Conservation (phyloP, 2,888 invertebrate species). For the Sarcophaga caerulescens region DNA sequence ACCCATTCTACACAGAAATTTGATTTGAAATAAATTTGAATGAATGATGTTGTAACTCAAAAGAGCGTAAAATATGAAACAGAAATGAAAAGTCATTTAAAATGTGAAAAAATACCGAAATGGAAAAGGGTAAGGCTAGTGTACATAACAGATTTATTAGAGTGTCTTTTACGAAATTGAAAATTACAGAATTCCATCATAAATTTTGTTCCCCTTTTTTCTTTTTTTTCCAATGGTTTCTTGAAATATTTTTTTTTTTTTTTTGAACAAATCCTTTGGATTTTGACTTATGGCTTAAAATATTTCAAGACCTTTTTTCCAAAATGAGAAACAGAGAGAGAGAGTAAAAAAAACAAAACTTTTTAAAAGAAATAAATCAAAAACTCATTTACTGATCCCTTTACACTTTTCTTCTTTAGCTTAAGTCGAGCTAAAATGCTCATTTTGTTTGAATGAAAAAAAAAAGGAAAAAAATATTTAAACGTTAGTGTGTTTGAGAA, state of each 20-base stretch:
- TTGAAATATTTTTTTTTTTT: not conserved
- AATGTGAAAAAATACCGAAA: not conserved
- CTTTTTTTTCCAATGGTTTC: constrained; percentile 1
- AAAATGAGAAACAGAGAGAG: not conserved
- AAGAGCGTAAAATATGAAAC: constrained; percentile 9
- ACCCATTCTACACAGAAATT: not conserved
- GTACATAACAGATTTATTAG: constrained; percentile 3
- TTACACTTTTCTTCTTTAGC: not conserved
- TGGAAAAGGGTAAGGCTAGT: not conserved
- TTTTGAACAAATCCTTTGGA: constrained; percentile 18
- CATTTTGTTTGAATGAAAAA: not conserved
- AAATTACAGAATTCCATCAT: not conserved
- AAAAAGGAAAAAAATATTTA: not conserved
- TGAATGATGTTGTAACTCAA: constrained; percentile 8
- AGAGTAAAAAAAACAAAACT: not conserved
- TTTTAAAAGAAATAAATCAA: constrained; percentile 49
- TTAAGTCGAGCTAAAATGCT: constrained; percentile 18
- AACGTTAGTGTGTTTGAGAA: constrained; percentile 30
- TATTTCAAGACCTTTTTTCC: constrained; percentile 28
- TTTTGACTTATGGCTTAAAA: constrained; percentile 51
- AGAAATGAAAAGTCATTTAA: constrained; percentile 24
- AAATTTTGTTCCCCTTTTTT: not conserved
- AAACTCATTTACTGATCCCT: constrained; percentile 52
- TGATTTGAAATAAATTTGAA: constrained; percentile 14
- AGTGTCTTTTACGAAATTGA: not conserved